phyloP scores from a whole-genome alignment of 1,140 invertebrate genomes.

The Apis dorsata region DNA sequence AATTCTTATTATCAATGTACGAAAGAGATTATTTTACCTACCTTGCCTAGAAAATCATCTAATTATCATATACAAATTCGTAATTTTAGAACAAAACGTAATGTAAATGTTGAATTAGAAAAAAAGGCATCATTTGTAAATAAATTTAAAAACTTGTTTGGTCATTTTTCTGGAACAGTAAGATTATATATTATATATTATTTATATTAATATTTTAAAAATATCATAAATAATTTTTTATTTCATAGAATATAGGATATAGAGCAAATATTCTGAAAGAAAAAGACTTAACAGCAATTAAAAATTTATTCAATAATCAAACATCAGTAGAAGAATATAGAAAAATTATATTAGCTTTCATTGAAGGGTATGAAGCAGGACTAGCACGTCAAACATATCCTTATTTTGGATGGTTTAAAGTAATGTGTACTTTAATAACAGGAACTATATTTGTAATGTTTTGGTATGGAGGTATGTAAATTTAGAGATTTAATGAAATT shows the following conservation, averaged over 20 bases:
- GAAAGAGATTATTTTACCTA: constrained; percentile 59
- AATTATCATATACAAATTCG: constrained; percentile 76
- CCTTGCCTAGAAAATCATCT: constrained; percentile 33
- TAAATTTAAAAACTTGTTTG: constrained; percentile 72
- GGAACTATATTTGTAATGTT: neutral
- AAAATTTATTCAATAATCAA: constrained; percentile 66
- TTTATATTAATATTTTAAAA: neutral
- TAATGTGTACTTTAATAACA: neutral
- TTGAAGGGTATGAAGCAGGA: constrained; percentile 92
- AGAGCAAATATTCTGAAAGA: neutral
- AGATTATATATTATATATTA: constrained; percentile 29
- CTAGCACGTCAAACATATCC: constrained; percentile 46
- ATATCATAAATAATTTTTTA: neutral
- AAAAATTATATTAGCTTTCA: constrained; percentile 92
- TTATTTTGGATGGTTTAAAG: constrained; percentile 26
- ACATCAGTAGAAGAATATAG: constrained; percentile 82
- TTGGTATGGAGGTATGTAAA: constrained; percentile 22
- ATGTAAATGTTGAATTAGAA: constrained; percentile 84
- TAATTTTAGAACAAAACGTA: constrained; percentile 88
- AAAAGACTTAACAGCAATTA: constrained; percentile 63
- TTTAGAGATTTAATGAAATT: neutral
- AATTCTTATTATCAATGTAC: constrained; percentile 44
- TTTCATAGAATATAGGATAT: constrained; percentile 27
- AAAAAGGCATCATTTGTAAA: constrained; percentile 84
- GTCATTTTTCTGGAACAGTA: constrained; percentile 36